A percentile compares a stretch with the other conserved stretches of the same genome.
Conservation (phyloP, 2,888 invertebrate genomes). For the Pammene aurita region DNA sequence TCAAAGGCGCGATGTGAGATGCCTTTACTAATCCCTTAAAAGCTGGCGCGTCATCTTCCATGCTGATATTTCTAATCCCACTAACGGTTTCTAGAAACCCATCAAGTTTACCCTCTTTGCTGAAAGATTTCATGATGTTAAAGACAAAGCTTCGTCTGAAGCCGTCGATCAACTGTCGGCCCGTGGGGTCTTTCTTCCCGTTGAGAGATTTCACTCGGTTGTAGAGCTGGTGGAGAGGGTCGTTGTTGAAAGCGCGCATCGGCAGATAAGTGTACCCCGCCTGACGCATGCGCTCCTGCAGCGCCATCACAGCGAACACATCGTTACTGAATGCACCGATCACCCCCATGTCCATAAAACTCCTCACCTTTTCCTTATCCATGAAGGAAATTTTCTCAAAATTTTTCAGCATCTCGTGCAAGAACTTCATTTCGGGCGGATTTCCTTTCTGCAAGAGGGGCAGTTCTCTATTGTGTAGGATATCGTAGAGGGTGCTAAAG, state of each 20-base stretch:
- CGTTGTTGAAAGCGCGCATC: slow-evolving; percentile 28
- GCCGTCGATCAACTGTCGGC: neutral
- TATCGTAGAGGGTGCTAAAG: slow-evolving; percentile 15
- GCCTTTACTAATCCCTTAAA: neutral
- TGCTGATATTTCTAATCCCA: neutral
- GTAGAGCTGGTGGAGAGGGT: slow-evolving; percentile 18
- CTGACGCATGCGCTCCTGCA: slow-evolving; percentile 13
- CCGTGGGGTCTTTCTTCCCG: neutral
- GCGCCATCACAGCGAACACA: slow-evolving; percentile 13
- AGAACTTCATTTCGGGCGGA: neutral
- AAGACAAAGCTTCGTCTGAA: slow-evolving; percentile 9
- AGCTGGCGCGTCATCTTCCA: neutral
- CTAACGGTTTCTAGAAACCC: slow-evolving; percentile 5
- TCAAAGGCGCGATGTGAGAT: neutral
- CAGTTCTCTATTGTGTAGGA: slow-evolving; percentile 9
- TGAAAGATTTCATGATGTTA: slow-evolving; percentile 21
- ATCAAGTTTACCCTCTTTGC: neutral
- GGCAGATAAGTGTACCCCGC: neutral
- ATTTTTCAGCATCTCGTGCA: slow-evolving; percentile 3
- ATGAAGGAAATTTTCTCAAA: slow-evolving; percentile 5
- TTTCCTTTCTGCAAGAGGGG: neutral
- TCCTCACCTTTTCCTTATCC: neutral
- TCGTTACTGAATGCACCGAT: neutral
- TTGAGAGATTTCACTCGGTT: neutral
- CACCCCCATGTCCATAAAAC: neutral